Base-by-base conservation (phyloP, 2,888 invertebrate genomes). In the Liopterus haemorrhoidalis region DNA sequence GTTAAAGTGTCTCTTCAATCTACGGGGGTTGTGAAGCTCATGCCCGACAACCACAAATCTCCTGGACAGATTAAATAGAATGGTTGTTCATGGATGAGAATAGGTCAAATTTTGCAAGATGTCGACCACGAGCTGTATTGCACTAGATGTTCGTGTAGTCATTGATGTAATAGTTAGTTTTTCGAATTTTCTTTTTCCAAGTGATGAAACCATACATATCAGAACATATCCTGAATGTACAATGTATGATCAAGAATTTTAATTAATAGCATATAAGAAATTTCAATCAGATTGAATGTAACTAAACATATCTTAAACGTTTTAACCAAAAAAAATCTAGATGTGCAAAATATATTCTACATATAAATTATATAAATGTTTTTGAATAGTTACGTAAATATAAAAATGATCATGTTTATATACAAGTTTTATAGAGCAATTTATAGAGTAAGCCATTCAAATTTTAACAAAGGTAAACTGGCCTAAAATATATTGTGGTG, bases 401-500 rank as follows among this genome's bases (percentile, higher is more conserved):
- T 14, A n/a, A 44, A 27, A 44, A 36, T 44, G 31, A 41, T 41
- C 27, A 28, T 16, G 41, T 18, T 31, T 45, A 36, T 35, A 42
- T 36, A 25, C n/a, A 22, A n/a, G 12, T 36, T 36, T 36, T 36
- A 36, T 36, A 36, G 16, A n/a, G n/a, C n/a, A n/a, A n/a, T n/a
- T n/a, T 19, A 9, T 42, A 42, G 35, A 18, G 14, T 36, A 36
- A 36, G 42, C 18, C 31, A 41, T 31, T 41, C 22, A 37, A 38
- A 27, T 12, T 20, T 20, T 33, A 33, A n/a, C 20, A 33, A 11
- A 18, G 18, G 20, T 33, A 16, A 33, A 18, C 12, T 32, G 45
- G 38, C 45, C 27, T 37, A 48, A 57, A 12, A n/a, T n/a, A 52
- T 68, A 38, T 48, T 52, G 28, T 41, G 71, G 24, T 56, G 55